Percentiles rank a stretch among this genome's conserved stretches.
Evolutionary conservation across 2,113 vertebrate genomes (phyloP).

Genomic region (Thermophis baileyi): DNA sequence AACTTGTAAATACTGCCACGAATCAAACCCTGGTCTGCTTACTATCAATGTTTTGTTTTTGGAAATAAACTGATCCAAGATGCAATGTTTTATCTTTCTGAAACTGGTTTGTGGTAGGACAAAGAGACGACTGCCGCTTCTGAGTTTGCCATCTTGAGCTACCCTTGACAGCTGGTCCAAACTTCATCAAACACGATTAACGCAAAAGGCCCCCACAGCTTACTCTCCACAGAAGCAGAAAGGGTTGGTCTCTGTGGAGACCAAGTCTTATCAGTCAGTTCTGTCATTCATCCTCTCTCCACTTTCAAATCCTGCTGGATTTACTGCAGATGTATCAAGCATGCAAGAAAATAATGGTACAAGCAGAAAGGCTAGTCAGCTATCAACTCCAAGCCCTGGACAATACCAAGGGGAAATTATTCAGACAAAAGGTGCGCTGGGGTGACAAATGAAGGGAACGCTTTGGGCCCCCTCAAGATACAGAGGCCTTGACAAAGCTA

Average conservation of each 20-base stretch:
- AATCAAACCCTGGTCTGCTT: slow-evolving; percentile 30
- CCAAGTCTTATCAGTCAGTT: slow-evolving; percentile 66
- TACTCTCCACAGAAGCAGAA: slow-evolving; percentile 51
- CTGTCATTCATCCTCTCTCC: slow-evolving; percentile 65
- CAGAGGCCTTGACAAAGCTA: slow-evolving; percentile 77
- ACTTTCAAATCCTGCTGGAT: slow-evolving; percentile 76
- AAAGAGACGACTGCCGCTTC: background rate
- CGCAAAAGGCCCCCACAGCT: slow-evolving; percentile 51
- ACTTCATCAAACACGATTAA: slow-evolving; percentile 63
- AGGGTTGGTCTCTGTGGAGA: slow-evolving; percentile 64
- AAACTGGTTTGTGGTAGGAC: background rate
- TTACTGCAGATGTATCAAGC: slow-evolving; percentile 77
- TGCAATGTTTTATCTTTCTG: slow-evolving; percentile 19
- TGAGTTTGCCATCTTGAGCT: slow-evolving; percentile 46
- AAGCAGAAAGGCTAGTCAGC: slow-evolving; percentile 72
- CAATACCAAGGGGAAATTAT: slow-evolving; percentile 83
- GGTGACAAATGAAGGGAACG: slow-evolving; percentile 92
- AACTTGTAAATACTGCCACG: background rate
- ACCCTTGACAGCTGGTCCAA: slow-evolving; percentile 63
- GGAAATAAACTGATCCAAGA: slow-evolving; percentile 28
- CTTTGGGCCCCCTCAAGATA: slow-evolving; percentile 72
- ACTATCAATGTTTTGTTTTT: slow-evolving; percentile 12
- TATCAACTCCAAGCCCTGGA: slow-evolving; percentile 68
- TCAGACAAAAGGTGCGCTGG: slow-evolving; percentile 92
- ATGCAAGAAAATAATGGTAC: slow-evolving; percentile 76